Conservation (phyloP, 1,140 invertebrate species). For the Lithobius niger region DNA sequence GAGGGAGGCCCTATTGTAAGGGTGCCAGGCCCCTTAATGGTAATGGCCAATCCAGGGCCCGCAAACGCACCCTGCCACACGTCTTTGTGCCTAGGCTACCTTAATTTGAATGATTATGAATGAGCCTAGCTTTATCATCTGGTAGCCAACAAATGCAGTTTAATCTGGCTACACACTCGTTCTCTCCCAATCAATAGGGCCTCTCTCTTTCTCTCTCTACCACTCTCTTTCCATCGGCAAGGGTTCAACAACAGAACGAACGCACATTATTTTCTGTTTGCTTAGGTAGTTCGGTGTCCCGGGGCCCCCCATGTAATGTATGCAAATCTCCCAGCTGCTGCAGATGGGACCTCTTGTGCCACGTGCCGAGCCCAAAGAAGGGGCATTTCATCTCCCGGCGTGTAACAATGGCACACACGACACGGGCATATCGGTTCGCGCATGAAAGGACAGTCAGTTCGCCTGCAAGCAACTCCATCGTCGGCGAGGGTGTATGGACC, state of each 20-base stretch:
- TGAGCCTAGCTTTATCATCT: slow-evolving; percentile 1
- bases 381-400: background rate
- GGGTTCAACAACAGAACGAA: no score
- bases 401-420: no score
- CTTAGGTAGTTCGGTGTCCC: no score
- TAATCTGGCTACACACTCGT: slow-evolving; percentile 1
- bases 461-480: no score
- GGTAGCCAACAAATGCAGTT: background rate
- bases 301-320: background rate
- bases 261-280: slow-evolving; percentile 1
- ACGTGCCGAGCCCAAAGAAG: background rate
- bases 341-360: slow-evolving; percentile 2
- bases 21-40: background rate
- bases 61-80: slow-evolving; percentile 1
- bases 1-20: background rate
- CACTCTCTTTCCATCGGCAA: no score
- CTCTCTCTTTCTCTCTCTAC: background rate
- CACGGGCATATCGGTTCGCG: no score
- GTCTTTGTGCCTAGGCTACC: slow-evolving; percentile 6
- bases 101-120: slow-evolving; percentile 9
- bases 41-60: slow-evolving; percentile 1
- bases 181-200: slow-evolving; percentile 3
- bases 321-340: slow-evolving; percentile 8
- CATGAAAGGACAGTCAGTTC: no score
- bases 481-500: no score